These are phyloP conservation scores for Monopterus albus DNA, from an alignment of 2,113 vertebrate genomes.

Conservation along the genomic window DNA sequence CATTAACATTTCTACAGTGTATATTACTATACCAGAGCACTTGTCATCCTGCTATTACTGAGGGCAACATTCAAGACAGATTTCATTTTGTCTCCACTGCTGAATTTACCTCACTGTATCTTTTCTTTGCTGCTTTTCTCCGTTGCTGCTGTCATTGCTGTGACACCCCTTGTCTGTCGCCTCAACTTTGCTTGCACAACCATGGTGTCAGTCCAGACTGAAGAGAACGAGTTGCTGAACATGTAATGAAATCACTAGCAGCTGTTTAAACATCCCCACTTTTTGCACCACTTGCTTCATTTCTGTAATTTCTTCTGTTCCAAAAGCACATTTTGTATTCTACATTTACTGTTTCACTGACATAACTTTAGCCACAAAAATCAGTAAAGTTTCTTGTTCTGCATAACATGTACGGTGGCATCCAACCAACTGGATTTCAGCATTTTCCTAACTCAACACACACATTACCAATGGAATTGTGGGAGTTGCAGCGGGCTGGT, in stretches of 20 bases:
- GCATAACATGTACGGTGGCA: constrained; percentile 12
- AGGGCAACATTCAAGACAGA: constrained; percentile 18
- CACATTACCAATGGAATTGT: constrained; percentile 18
- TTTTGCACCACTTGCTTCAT: too few species aligned
- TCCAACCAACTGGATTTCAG: neutral
- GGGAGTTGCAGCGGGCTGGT: constrained; percentile 34
- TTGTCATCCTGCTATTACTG: constrained; percentile 3
- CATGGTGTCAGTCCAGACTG: too few species aligned
- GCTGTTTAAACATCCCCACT: neutral
- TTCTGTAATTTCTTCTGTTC: neutral
- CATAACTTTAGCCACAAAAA: neutral
- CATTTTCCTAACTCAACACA: constrained; percentile 13
- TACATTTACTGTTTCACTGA: neutral
- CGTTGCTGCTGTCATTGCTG: neutral
- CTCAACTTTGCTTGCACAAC: neutral
- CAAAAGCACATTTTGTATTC: neutral
- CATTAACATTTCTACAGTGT: neutral
- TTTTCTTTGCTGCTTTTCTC: neutral
- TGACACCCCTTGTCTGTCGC: too few species aligned
- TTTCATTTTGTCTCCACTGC: neutral
- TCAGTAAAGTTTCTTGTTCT: neutral
- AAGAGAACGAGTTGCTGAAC: too few species aligned
- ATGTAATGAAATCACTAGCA: neutral
- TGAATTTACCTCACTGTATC: neutral
- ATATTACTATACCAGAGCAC: neutral